These are phyloP conservation scores for Bubo scandiacus DNA, from an alignment of 2,113 vertebrate species.

Conservation along the genomic window DNA sequence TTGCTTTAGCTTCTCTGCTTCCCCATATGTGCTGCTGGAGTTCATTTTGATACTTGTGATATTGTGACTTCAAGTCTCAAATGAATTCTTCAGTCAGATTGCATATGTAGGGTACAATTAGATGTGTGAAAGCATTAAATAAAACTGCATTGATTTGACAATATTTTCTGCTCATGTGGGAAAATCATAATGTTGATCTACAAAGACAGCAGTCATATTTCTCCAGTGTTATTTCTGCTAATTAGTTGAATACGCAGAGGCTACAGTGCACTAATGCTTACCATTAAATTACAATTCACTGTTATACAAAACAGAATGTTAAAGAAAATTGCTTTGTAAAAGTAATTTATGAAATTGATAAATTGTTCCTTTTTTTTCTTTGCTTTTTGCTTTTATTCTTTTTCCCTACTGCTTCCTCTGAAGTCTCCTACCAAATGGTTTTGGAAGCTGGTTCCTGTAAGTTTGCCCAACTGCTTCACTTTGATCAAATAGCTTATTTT, in stretches of 20 bases:
- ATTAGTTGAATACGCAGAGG: background rate
- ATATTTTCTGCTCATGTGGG: background rate
- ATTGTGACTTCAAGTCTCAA: conserved; percentile 29
- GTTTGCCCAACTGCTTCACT: conserved; percentile 75
- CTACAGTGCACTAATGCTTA: background rate
- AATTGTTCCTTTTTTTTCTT: conserved; percentile 58
- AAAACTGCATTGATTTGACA: conserved; percentile 18
- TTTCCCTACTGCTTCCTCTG: conserved; percentile 77
- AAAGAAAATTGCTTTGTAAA: conserved; percentile 32
- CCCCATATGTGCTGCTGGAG: background rate
- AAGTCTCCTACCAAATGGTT: conserved; percentile 99
- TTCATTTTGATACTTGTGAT: conserved; percentile 60
- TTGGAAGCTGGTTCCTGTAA: conserved; percentile 99
- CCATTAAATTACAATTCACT: conserved; percentile 1
- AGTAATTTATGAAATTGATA: conserved; percentile 66
- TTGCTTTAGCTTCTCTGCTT: conserved; percentile 39
- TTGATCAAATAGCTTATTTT: conserved; percentile 41
- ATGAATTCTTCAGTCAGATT: conserved; percentile 43
- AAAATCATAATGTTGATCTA: background rate
- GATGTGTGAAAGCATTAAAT: conserved; percentile 16
- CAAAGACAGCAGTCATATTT: background rate
- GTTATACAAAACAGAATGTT: conserved; percentile 24
- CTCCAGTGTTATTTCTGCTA: conserved; percentile 24
- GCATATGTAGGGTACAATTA: conserved; percentile 11
- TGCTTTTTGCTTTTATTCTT: conserved; percentile 71